A percentile compares a stretch with the other conserved stretches of the same genome.
These are phyloP conservation scores for Geophilus truncorum DNA, from an alignment of 2,888 invertebrate genomes.

Conservation along the genomic window DNA sequence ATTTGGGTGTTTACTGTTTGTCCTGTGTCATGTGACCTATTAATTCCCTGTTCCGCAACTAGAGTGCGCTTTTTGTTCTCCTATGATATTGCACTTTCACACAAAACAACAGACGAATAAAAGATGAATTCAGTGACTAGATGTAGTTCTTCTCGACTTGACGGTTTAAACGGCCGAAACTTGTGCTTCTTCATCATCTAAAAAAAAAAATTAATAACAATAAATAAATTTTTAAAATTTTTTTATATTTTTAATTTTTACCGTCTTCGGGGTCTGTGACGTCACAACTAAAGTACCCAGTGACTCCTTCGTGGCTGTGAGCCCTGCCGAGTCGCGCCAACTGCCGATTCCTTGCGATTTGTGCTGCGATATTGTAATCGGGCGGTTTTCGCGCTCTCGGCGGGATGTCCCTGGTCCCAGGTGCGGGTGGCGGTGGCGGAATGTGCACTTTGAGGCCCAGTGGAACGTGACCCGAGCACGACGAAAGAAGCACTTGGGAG, in stretches of 20 bases:
- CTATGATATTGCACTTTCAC: background rate
- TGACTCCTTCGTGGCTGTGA: slow-evolving; percentile 80
- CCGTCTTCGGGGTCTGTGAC: slow-evolving; percentile 44
- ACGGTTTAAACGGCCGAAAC: slow-evolving; percentile 57
- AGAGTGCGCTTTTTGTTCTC: no score
- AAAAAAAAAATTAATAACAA: slow-evolving; percentile 44
- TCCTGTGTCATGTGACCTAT: no score
- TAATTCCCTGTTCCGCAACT: no score
- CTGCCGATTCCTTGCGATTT: slow-evolving; percentile 63
- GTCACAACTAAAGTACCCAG: slow-evolving; percentile 61
- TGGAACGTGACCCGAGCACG: slow-evolving; percentile 47
- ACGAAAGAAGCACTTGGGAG: slow-evolving; percentile 58
- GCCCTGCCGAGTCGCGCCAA: slow-evolving; percentile 74
- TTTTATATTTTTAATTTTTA: slow-evolving; percentile 38
- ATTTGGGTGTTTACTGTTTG: no score
- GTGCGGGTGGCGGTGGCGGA: slow-evolving; percentile 41
- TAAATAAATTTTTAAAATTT: slow-evolving; percentile 33
- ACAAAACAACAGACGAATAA: background rate
- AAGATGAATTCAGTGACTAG: background rate
- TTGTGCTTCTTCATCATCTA: slow-evolving; percentile 61
- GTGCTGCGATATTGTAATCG: slow-evolving; percentile 77
- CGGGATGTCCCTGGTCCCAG: slow-evolving; percentile 40
- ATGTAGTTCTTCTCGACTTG: background rate
- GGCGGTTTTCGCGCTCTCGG: slow-evolving; percentile 62
- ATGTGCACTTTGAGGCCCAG: slow-evolving; percentile 34